Evolutionary conservation across 2,113 vertebrate genomes (phyloP), one percentile per base, ranked within the genome.

Genomic region (Miniopterus natalensis): DNA sequence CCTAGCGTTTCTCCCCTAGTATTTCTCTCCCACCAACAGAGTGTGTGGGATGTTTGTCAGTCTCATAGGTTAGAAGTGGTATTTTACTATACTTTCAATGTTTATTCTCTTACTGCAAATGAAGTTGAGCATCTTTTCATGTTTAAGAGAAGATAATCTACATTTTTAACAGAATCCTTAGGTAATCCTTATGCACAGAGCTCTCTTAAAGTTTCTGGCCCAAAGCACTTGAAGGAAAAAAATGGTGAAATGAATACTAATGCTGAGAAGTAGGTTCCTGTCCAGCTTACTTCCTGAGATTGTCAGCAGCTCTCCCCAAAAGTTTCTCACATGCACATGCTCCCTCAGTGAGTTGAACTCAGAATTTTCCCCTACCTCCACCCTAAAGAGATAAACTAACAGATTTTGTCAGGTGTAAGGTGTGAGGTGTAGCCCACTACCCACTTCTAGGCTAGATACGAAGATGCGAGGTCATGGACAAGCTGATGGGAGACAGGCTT

Each of bases 191-290:
- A 45, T 36, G 68, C 1, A 40, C 13, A 66, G 4, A 55, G 8
- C 27, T 92, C n/a, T 85, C 73, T 88, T 90, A 63, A 70, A 70
- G 6, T 45, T 85, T 47, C 53, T 95, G 53, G 47, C 40, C 17
- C 68, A 51, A 71, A 57, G 53, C 40, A 77, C 25, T 55, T 23
- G 40, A 81, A 84, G 42, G 9, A 27, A 53, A 63, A 47, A 90
- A 40, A 63, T 8, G 21, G 20, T 36, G 17, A 31, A 15, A 36
- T 36, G 49, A 74, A n/a, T 25, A 12, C 71, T 65, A 8, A 21
- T 8, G 11, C 9, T 42, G 13, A 57, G 84, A 65, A 61, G 47
- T 13, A 42, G 45, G 1, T 66, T 89, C 31, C 47, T n/a, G 12
- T 25, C 79, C 92, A 23, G 0, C 12, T 31, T 3, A 31, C n/a